Evolutionary conservation across 92 coral and sea anemone genomes (phyloP), one percentile per base, ranked within the genome.

Genomic region (Parazoanthus atlanticus): DNA sequence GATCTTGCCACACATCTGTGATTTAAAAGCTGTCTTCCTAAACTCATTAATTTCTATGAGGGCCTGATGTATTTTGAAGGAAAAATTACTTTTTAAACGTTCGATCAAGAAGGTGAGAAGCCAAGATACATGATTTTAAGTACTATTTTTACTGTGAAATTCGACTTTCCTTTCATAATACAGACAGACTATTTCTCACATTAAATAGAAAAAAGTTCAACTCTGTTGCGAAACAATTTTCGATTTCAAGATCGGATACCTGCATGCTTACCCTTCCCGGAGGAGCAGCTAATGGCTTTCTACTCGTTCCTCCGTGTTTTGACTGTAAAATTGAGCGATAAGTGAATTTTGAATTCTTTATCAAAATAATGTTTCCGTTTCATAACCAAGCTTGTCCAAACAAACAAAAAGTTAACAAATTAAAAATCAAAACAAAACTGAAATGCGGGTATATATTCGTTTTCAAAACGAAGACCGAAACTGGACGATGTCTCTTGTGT

Each of bases 1-100:
- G 78, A 84, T 84, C 87, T 84, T 28, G 31, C 65, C 13, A 69
- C 87, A 70, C 87, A 84, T 31, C 87, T 84, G 87, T 41, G 61
- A 43, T 70, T 40, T 49, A 30, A 84, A 70, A 70, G 29, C 78
- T 34, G 67, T 69, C 87, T 84, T 33, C 67, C 17, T 21, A 72
- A 84, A 40, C 38, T 70, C 65, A 84, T 84, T 84, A 84, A 84
- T 84, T 84, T 26, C 87, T 70, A 84, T 69, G 77, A 43, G 70
- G 66, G 87, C 87, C 87, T 69, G 87, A 29, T 84, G 87, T 13
- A 71, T 19, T 40, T 70, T 46, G 43, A 69, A 43, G 77, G 66
- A n/a, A 70, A 75, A 40, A 17, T 41, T 61, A 46, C 69, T 84
- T 84, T 43, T 72, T 46, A 70, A 84, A 41, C 23, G 87, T 17